Evolutionary conservation across 2,888 invertebrate genomes (phyloP), one percentile per base, ranked within the genome.

Genomic region (Machimus atricapillus): DNA sequence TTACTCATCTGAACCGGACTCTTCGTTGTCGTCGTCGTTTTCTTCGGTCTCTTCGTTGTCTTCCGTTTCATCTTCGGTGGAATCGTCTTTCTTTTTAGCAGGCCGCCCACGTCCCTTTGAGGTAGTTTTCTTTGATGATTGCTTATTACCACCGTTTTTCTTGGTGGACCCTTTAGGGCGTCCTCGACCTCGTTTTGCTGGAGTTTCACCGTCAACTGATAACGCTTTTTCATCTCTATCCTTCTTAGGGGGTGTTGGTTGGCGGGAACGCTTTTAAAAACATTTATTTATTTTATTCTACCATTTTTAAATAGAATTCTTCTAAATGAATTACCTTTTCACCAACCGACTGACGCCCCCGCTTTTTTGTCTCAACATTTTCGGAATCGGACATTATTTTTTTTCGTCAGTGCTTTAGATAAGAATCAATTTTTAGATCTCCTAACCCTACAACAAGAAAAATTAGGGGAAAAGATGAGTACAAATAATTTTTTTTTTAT

Each of bases 131-230:
- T 89, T 89, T 78, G 52, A 7, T 14, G 88, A 73, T 86, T 87
- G 89, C 37, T 88, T 86, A 66, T 88, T 90, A 14, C 89, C 89
- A 92, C 92, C 87, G 92, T 91, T 89, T 91, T 93, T 94, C 91
- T 94, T 94, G 91, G 94, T 94, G 34, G 94, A 92, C 56, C 94
- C 94, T 90, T 94, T 94, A 34, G 94, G 94, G 89, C 94, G 92
- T 89, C 94, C 94, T 90, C 94, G 91, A 31, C 94, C 94, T 90
- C 94, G 91, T 92, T 94, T 94, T 79, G 93, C 93, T 90, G 93
- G 93, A 86, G 94, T 93, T 88, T 93, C 93, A 88, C 93, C 93
- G 89, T 94, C 94, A 90, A 93, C 93, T 12, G 94, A 93, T 16
- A 93, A 93, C 89, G 93, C 93, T 88, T 94, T 93, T n/a, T 94